These are phyloP conservation scores for Pelmatolapia mariae DNA, from an alignment of 2,113 vertebrate genomes.

Conservation along the genomic window DNA sequence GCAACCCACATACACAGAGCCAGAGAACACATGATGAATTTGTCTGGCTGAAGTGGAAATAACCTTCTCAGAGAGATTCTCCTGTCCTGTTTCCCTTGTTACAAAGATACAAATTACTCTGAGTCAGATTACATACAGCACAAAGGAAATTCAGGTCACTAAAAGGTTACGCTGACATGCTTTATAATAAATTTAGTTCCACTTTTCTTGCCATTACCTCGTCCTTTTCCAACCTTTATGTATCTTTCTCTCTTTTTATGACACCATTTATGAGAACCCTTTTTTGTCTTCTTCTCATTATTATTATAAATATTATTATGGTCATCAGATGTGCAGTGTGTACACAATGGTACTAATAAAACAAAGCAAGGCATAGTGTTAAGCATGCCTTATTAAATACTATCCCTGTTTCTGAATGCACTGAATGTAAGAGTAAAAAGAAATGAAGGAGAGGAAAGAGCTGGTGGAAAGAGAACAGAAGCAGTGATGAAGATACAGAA, in stretches of 20 bases:
- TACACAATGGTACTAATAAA: neutral
- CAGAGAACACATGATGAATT: conserved; percentile 4
- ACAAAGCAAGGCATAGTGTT: neutral
- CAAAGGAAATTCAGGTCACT: conserved; percentile 30
- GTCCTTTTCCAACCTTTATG: neutral
- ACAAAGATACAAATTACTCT: conserved; percentile 21
- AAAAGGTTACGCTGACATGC: conserved; percentile 34
- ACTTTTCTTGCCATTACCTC: neutral
- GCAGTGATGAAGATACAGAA: neutral
- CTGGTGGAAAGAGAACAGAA: neutral
- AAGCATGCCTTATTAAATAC: neutral
- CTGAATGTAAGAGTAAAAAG: neutral
- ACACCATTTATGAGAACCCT: neutral
- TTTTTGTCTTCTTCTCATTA: neutral
- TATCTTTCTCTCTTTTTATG: neutral
- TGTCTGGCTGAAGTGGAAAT: conserved; percentile 17
- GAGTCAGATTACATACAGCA: conserved; percentile 3
- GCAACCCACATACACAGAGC: neutral
- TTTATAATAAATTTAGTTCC: neutral
- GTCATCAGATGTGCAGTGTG: neutral
- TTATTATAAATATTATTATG: neutral
- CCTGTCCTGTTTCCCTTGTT: neutral
- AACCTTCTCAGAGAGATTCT: conserved; percentile 6
- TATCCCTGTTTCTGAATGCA: neutral
- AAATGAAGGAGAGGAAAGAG: neutral